These are phyloP conservation scores for Xiphias gladius DNA, from an alignment of 2,113 vertebrate genomes.

Conservation along the genomic window DNA sequence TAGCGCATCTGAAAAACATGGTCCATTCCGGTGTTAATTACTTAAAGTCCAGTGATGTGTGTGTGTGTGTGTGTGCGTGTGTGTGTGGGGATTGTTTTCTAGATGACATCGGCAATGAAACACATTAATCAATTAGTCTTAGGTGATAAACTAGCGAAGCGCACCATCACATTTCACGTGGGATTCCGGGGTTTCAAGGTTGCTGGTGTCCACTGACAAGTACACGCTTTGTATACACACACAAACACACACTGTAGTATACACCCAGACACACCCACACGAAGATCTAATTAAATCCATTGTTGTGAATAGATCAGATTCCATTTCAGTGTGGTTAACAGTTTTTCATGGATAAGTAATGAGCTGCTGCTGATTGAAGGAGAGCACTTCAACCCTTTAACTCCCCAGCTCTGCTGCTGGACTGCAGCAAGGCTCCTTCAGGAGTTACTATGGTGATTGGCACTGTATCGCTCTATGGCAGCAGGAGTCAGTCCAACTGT, in stretches of 20 bases:
- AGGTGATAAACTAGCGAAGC: conserved; percentile 76
- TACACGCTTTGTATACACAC: conserved; percentile 4
- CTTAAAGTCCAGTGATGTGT: conserved; percentile 74
- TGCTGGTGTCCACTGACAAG: conserved; percentile 70
- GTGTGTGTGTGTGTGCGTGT: conserved; percentile 22
- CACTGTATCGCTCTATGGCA: conserved; percentile 44
- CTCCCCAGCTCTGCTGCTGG: conserved; percentile 52
- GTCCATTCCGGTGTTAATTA: conserved; percentile 76
- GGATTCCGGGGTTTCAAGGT: conserved; percentile 75
- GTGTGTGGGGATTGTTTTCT: conserved; percentile 67
- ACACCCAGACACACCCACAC: conserved; percentile 14
- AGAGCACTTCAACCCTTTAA: conserved; percentile 66
- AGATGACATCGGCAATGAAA: conserved; percentile 74
- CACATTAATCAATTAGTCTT: conserved; percentile 82
- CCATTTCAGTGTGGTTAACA: conserved; percentile 81
- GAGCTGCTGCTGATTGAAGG: conserved; percentile 63
- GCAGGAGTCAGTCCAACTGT: conserved; percentile 26
- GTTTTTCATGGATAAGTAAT: conserved; percentile 83
- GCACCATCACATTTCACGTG: conserved; percentile 64
- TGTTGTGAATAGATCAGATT: conserved; percentile 81
- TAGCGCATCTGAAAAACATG: conserved; percentile 76
- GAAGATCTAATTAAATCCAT: conserved; percentile 81
- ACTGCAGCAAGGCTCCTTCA: conserved; percentile 55
- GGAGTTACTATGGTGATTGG: conserved; percentile 61
- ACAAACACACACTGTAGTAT: conserved; percentile 33